Percentiles rank a stretch among this genome's conserved stretches.
phyloP scores from a whole-genome alignment of 2,888 invertebrate species.

The Hyles lineata region DNA sequence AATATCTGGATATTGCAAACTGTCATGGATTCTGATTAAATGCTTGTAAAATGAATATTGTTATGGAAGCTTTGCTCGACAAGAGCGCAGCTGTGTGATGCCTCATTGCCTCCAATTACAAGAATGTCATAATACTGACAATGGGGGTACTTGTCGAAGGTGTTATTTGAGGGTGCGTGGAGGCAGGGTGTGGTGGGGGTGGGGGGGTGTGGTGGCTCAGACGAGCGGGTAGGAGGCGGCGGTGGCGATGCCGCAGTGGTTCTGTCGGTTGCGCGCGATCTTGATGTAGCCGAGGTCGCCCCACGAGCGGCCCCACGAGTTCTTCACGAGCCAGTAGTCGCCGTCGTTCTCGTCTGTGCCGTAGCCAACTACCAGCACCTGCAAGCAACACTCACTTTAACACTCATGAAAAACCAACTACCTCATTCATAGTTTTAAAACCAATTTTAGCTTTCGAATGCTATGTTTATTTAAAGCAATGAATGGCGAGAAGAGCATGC shows the following conservation, averaged over 20 bases:
- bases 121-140: no score
- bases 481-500: no score
- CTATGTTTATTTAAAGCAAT: no score
- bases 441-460: no score
- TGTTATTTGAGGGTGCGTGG: background rate
- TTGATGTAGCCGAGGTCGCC: slow-evolving; percentile 94
- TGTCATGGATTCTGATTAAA: slow-evolving; percentile 18
- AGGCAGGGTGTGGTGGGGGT: background rate
- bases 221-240: slow-evolving; percentile 94
- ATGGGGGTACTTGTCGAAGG: background rate
- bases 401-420: background rate
- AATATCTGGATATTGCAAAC: background rate
- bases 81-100: background rate
- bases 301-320: slow-evolving; percentile 93
- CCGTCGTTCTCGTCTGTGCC: slow-evolving; percentile 88
- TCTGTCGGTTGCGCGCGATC: slow-evolving; percentile 93
- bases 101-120: background rate
- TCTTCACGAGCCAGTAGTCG: slow-evolving; percentile 95
- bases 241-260: slow-evolving; percentile 95
- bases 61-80: background rate
- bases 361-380: slow-evolving; percentile 92
- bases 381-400: slow-evolving; percentile 17
- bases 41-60: background rate
- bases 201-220: slow-evolving; percentile 61
- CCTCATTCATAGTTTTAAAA: no score